Base-by-base conservation (phyloP, 2,888 invertebrate genomes). In the Pandemis heparana region DNA sequence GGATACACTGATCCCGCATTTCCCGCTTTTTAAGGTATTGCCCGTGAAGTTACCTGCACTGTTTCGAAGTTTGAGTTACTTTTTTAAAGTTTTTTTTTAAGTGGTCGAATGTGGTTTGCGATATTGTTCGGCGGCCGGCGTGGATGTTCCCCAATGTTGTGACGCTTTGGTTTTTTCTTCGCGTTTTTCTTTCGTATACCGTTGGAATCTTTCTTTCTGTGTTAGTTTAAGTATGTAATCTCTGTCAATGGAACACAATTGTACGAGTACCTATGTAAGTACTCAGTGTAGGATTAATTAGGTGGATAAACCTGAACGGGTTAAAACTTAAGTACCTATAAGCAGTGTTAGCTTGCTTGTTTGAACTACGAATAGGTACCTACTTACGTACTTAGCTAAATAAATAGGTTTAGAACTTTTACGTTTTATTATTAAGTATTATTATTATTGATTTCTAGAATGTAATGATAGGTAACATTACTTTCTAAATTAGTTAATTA, bases 21-120 rank as follows among this genome's bases (percentile, higher is more conserved):
- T 83, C 75, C 83, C 90, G 86, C 87, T 89, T 88, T 86, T 87
- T 76, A 86, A 91, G 89, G 89, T 90, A 91, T 86, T 78, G 77
- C 79, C 70, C 73, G 76, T 70, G 74, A 75, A 80, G 70, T 62
- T 77, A 71, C 61, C 76, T 77, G 75, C 79, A 76, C 75, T 78
- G 76, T 70, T 75, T 76, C 78, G 43, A 53, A 71, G 53, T 71
- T 65, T 12, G 62, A 46, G 18, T 68, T 48, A 64, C 32, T 69
- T 69, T 69, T 64, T 60, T 38, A 60, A 70, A 43, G 75, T 70
- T 77, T 75, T 78, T 70, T 64, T 80, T 75, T 79, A 76, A 75
- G 77, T 82, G 77, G 39, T 72, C 63, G 59, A 32, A 64, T 76
- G 67, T 70, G 67, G 61, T 39, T 79, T 79, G 71, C 67, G 75